These are phyloP conservation scores for Anorthoa munda DNA, from an alignment of 2,888 invertebrate genomes.

Conservation along the genomic window DNA sequence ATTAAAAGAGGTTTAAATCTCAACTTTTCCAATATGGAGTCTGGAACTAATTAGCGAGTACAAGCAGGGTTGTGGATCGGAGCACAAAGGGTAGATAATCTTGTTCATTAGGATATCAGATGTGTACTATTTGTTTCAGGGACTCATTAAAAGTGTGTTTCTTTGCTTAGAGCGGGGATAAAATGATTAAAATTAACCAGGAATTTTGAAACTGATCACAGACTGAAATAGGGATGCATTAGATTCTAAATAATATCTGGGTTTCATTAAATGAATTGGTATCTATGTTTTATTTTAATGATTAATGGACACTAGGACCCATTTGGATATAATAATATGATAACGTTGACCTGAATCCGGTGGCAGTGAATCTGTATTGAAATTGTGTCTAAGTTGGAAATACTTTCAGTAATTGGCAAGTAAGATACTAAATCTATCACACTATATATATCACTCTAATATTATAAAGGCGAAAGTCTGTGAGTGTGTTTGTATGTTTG, in stretches of 20 bases:
- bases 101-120: conserved; percentile 32
- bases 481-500: too few relatives aligned
- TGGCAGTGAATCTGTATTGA: too few relatives aligned
- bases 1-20: conserved; percentile 35
- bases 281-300: too few relatives aligned
- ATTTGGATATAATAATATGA: too few relatives aligned
- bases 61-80: conserved; percentile 29
- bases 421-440: too few relatives aligned
- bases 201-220: not conserved
- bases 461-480: too few relatives aligned
- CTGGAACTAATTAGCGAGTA: conserved; percentile 53
- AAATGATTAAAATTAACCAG: not conserved
- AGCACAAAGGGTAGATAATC: conserved; percentile 48
- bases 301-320: too few relatives aligned
- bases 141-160: not conserved
- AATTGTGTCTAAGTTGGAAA: too few relatives aligned
- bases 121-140: conserved; percentile 36
- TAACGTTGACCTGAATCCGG: too few relatives aligned
- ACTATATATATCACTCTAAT: too few relatives aligned
- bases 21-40: conserved; percentile 60
- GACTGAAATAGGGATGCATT: not conserved
- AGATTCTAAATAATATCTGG: not conserved
- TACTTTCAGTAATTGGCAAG: too few relatives aligned
- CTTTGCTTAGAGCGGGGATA: not conserved
- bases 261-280: not conserved